Conservation (phyloP, 2,113 vertebrate genomes). For the Neotragus moschatus region DNA sequence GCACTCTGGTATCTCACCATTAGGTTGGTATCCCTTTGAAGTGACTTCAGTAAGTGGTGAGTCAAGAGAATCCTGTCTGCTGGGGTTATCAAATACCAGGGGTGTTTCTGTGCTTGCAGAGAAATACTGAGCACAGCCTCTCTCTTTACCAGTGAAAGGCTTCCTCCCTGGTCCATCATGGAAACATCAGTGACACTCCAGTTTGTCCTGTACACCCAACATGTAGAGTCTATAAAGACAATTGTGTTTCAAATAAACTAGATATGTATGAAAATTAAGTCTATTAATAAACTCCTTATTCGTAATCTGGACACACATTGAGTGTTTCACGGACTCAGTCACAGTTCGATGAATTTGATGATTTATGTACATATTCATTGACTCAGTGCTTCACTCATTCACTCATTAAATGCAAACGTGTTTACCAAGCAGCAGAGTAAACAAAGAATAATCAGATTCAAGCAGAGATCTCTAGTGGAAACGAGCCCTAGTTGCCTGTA, state of each 20-base stretch:
- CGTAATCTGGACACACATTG: background rate
- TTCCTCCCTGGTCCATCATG: background rate
- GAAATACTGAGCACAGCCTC: background rate
- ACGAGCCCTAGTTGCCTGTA: accelerated
- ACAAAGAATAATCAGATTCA: background rate
- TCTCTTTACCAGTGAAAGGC: background rate
- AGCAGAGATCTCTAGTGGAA: background rate
- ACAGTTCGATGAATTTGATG: background rate
- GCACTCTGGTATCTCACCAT: background rate
- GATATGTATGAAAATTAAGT: background rate
- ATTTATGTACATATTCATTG: background rate
- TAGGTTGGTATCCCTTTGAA: background rate
- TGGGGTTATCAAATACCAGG: too few relatives aligned
- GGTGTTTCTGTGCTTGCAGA: background rate
- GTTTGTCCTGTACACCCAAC: background rate
- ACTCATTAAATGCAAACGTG: background rate
- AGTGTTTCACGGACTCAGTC: background rate
- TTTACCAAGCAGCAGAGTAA: background rate
- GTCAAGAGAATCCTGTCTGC: background rate
- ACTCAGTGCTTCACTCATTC: background rate
- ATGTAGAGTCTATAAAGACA: background rate
- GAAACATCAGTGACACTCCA: background rate
- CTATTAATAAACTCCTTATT: background rate
- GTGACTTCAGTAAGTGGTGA: background rate
- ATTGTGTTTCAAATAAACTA: background rate